Evolutionary conservation across 2,113 vertebrate genomes (phyloP).

Genomic region (Phodopus roborovskii): DNA sequence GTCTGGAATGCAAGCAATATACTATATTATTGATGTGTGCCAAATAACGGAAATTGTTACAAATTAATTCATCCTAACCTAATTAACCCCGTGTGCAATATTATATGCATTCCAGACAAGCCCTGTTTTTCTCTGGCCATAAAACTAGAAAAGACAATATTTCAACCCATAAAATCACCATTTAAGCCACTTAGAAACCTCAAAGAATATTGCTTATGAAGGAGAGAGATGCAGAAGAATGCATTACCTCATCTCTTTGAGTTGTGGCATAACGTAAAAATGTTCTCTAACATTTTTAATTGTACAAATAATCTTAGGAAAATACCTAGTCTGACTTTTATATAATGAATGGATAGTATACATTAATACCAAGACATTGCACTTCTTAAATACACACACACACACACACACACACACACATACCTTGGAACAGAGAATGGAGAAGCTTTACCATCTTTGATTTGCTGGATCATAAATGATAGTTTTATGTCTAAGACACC

Average conservation of each 20-base stretch:
- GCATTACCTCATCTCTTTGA: slow-evolving; percentile 63
- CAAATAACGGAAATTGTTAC: slow-evolving; percentile 83
- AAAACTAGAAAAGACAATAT: slow-evolving; percentile 79
- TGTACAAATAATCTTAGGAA: slow-evolving; percentile 50
- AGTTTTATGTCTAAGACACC: neutral
- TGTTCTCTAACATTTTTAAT: slow-evolving; percentile 12
- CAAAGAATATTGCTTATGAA: slow-evolving; percentile 69
- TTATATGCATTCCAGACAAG: slow-evolving; percentile 75
- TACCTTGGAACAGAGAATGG: neutral
- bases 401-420: neutral
- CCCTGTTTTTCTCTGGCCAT: slow-evolving; percentile 76
- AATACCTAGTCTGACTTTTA: neutral
- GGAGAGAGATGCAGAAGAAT: slow-evolving; percentile 68
- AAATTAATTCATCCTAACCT: slow-evolving; percentile 82
- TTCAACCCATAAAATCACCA: slow-evolving; percentile 78
- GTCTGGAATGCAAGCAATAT: slow-evolving; percentile 75
- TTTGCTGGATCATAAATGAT: neutral
- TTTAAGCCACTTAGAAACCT: slow-evolving; percentile 73
- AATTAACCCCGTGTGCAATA: slow-evolving; percentile 79
- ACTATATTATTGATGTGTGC: slow-evolving; percentile 75
- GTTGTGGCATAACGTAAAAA: slow-evolving; percentile 50
- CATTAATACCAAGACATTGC: neutral
- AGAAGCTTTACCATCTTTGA: neutral
- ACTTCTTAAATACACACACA: neutral
- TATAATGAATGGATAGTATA: neutral